Conservation (phyloP, 2,113 vertebrate genomes). For the Lasiurus borealis region DNA sequence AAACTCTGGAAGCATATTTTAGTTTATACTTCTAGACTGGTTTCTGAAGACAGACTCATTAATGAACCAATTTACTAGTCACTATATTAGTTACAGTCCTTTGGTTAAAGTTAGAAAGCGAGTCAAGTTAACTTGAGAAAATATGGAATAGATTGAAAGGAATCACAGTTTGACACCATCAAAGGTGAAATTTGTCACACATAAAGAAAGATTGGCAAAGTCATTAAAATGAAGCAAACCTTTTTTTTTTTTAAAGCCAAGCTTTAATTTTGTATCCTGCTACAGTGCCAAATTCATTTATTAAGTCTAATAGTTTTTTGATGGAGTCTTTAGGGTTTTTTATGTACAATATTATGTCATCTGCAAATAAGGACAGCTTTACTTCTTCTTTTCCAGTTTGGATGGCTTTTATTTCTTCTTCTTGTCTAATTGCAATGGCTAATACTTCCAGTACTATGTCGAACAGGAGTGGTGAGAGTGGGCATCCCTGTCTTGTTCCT, state of each 20-base stretch:
- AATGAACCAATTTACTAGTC: neutral
- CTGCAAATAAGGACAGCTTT: too few species aligned
- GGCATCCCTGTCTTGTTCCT: too few species aligned
- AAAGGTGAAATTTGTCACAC: neutral
- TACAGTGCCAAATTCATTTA: too few species aligned
- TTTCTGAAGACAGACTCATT: neutral
- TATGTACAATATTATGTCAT: too few species aligned
- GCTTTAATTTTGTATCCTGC: too few species aligned
- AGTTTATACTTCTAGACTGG: neutral
- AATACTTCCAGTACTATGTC: too few species aligned
- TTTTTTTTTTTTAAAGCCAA: neutral
- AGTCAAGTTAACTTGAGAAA: constrained; percentile 9
- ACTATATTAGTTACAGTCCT: neutral
- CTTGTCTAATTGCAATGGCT: too few species aligned
- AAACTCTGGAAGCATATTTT: neutral
- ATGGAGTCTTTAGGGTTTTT: too few species aligned
- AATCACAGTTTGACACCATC: neutral
- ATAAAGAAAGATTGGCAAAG: neutral
- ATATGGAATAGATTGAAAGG: neutral
- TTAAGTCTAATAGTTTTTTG: too few species aligned
- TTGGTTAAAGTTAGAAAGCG: neutral
- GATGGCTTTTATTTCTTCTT: too few species aligned
- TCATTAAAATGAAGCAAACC: neutral
- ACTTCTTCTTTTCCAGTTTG: too few species aligned
- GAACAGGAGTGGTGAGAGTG: too few species aligned